Conservation (phyloP, 1,140 invertebrate genomes). For the Anastatus disparis region DNA sequence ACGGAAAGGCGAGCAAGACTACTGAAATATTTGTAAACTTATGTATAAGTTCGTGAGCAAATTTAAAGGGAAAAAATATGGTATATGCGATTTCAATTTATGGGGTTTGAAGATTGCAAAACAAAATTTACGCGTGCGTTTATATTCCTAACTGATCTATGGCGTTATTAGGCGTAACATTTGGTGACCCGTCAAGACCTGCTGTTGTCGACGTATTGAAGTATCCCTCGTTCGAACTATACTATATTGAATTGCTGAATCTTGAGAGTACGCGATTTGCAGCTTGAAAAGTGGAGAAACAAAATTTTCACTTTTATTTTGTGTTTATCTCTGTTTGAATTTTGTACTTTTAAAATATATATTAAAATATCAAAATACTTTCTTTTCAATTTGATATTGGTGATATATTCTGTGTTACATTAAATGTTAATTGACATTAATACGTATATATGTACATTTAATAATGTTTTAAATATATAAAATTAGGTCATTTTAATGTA, state of each 20-base stretch:
- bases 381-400: no score
- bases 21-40: conserved; percentile 28
- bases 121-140: conserved; percentile 49
- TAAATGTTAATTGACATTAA: no score
- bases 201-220: conserved; percentile 52
- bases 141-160: conserved; percentile 54
- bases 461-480: no score
- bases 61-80: no score
- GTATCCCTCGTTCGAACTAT: conserved; percentile 19
- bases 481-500: no score
- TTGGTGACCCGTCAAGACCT: conserved; percentile 49
- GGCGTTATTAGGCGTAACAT: conserved; percentile 56
- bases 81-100: background rate
- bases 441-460: no score
- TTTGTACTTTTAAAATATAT: no score
- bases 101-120: conserved; percentile 28
- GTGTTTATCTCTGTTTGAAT: no score
- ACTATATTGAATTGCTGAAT: conserved; percentile 25
- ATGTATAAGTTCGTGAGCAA: background rate
- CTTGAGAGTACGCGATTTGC: conserved; percentile 3
- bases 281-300: background rate
- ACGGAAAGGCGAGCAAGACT: conserved; percentile 27
- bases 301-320: background rate
- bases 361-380: no score
- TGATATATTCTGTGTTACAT: no score